Base-by-base conservation (phyloP, 2,888 invertebrate species). In the Megaustenia siamemsis region DNA sequence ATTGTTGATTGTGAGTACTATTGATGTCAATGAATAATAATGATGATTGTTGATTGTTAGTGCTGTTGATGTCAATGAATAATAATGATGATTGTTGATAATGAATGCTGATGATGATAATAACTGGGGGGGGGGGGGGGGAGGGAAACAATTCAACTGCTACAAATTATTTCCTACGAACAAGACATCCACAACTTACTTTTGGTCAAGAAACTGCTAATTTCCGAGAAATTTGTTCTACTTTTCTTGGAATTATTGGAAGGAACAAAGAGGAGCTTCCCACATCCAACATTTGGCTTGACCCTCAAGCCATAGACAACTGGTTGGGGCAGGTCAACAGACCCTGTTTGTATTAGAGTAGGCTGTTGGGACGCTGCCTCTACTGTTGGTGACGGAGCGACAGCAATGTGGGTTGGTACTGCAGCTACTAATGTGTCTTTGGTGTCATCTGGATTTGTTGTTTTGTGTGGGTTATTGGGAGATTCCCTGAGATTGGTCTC, bases 301-400 rank as follows among this genome's bases (percentile, higher is more conserved):
- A 83, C 69, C 45, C 43, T 83, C n/a, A 83, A 56, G 4, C 83
- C 83, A 69, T 83, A 83, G 12, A 83, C 60, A n/a, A 83, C 83
- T 68, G 83, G 75, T 18, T 60, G 56, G 28, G 60, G 32, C 43
- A 40, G n/a, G 18, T 12, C 10, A 4, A 40, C 24, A 21, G 35
- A 4, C 15, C 40, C 63, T 43, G 60, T 2, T 24, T 63, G 40
- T 10, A 28, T 18, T 5, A 4, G 43, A 4, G n/a, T 10, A n/a
- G n/a, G 40, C 21, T 40, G n/a, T n/a, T 43, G 43, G 2, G 43
- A 28, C 6, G 28, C 32, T 49, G 75, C 2, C 32, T 75, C 35
- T 45, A 28, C 18, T 28, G 4, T 1, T 24, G 60, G 21, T 38
- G 56, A 21, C 18, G 38, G 4, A 18, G 60, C 6, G 21, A 24